A percentile compares a stretch with the other conserved stretches of the same genome.
These are phyloP conservation scores for Peromyscus eremicus DNA, from an alignment of 2,797 vertebrate species.

Conservation along the genomic window DNA sequence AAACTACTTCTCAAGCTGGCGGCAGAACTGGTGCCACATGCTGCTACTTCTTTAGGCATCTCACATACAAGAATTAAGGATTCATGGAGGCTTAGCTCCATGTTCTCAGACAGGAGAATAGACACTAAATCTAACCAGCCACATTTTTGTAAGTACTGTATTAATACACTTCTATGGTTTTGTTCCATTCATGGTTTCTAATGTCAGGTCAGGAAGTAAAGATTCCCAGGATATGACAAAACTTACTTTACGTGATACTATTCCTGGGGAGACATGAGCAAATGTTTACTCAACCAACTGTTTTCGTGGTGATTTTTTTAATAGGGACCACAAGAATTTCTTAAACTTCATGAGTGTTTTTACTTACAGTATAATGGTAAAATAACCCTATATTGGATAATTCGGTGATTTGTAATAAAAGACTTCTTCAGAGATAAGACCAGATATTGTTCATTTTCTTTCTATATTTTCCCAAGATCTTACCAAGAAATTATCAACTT, in stretches of 20 bases:
- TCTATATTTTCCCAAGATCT: neutral
- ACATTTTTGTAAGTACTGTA: neutral
- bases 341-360: conserved; percentile 15
- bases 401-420: neutral
- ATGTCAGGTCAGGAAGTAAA: conserved; percentile 13
- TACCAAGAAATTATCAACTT: neutral
- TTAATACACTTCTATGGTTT: neutral
- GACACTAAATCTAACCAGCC: neutral
- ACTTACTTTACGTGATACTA: neutral
- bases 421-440: neutral
- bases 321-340: neutral
- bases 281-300: neutral
- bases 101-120: neutral
- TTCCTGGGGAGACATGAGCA: neutral
- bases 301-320: conserved; percentile 25
- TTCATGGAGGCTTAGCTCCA: neutral
- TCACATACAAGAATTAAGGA: neutral
- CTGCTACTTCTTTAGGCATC: neutral
- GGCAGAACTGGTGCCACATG: neutral
- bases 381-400: conserved; percentile 52
- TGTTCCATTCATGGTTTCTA: neutral
- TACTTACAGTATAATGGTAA: neutral
- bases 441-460: conserved; percentile 49
- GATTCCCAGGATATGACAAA: neutral
- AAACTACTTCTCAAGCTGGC: rapidly evolving